Evolutionary conservation across 2,113 vertebrate genomes (phyloP).

Genomic region (Saguinus imperator): DNA sequence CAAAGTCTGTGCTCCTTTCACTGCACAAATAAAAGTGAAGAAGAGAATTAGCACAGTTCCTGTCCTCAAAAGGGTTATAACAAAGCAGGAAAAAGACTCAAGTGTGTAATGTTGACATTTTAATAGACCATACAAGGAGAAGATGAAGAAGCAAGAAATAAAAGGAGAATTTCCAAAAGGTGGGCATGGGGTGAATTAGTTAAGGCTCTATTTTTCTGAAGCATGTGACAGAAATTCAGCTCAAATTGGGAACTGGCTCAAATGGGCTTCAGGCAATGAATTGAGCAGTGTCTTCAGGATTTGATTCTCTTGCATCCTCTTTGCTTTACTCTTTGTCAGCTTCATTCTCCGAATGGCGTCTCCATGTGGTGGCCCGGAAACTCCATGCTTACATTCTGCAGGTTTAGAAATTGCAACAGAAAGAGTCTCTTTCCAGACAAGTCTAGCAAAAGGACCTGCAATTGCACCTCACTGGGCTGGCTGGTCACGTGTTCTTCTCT

Average conservation of each 20-base stretch:
- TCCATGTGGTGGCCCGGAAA: not conserved
- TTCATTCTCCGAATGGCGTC: not conserved
- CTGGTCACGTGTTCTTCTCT: not conserved
- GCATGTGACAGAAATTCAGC: not conserved
- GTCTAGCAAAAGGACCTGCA: not conserved
- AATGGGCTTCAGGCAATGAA: not conserved
- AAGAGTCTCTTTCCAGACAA: not conserved
- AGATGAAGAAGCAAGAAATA: not conserved
- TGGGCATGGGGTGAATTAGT: not conserved
- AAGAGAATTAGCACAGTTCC: not conserved
- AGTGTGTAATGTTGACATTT: not conserved
- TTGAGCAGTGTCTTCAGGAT: not conserved
- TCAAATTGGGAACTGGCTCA: not conserved
- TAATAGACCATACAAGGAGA: not conserved
- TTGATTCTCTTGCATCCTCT: not conserved
- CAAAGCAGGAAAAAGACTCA: not conserved
- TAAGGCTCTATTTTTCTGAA: not conserved
- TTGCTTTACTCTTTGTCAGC: not conserved
- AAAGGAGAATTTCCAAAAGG: not conserved
- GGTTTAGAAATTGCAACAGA: not conserved
- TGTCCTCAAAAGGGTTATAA: not conserved
- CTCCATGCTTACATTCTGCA: not conserved
- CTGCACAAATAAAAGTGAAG: not conserved
- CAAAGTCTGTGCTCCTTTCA: not conserved
- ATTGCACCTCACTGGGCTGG: accelerated